Percentiles rank a stretch among this genome's conserved stretches.
phyloP scores from a whole-genome alignment of 2,113 vertebrate genomes.

The Enhydra lutris region DNA sequence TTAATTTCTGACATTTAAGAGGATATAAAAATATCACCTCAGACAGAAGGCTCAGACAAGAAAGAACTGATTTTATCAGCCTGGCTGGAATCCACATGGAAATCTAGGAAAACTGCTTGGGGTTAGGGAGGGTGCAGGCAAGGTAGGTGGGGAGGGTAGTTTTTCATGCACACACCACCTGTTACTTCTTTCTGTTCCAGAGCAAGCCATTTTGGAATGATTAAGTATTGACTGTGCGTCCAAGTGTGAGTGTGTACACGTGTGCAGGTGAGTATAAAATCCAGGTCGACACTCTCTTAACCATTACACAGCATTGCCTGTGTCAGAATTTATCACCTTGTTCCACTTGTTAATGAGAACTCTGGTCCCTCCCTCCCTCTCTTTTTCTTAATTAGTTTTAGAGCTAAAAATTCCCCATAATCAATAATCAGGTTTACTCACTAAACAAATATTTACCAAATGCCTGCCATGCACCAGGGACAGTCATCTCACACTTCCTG shows the following conservation, averaged over 20 bases:
- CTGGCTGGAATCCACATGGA: background rate
- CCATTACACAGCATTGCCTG: background rate
- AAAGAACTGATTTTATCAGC: background rate
- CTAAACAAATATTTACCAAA: background rate
- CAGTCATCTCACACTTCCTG: background rate
- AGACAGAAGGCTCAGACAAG: background rate
- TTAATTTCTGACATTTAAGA: background rate
- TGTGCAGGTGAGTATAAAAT: background rate
- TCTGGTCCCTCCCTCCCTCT: background rate
- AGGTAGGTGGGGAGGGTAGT: background rate
- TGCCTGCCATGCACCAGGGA: background rate
- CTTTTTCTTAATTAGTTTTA: background rate
- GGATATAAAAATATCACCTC: background rate
- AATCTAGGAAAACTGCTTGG: background rate
- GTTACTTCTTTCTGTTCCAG: background rate
- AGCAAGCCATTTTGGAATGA: background rate
- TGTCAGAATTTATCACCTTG: background rate
- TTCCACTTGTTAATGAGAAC: background rate
- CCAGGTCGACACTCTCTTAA: background rate
- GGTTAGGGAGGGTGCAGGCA: accelerated
- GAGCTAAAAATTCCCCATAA: background rate
- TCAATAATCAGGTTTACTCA: background rate
- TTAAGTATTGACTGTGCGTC: background rate
- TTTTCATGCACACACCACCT: background rate
- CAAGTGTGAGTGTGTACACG: background rate